Base-by-base conservation (phyloP, 2,797 vertebrate species). In the Cephalopachus bancanus region DNA sequence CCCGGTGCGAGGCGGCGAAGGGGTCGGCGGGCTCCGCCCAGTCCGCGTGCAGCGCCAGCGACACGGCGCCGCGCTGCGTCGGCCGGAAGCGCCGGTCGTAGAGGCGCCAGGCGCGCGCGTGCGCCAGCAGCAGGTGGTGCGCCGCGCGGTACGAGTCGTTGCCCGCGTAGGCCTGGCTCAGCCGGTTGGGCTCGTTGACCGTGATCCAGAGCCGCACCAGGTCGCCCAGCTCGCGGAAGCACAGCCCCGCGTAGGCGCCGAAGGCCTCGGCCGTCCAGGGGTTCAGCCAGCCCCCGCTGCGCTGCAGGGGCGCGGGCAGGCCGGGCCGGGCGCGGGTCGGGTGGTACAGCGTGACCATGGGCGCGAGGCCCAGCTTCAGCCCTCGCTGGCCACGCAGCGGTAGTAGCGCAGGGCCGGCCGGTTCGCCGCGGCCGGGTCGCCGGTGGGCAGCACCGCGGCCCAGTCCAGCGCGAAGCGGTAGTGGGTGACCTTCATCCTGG, bases 401-500 rank as follows among this genome's bases (percentile, higher is more conserved):
- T 99, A 99, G 97, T 99, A 99, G 93, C 99, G 98, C 24, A 99
- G 98, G 53, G 98, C 99, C 65, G 99, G 99, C 22, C 92, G 98
- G 98, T 99, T 99, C 26, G 99, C 97, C 16, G 94, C 87, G 1
- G 99, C 99, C 86, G 98, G 90, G 96, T 99, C 98, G 62, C 99
- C 99, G 0, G 98, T 98, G 83, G 99, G 99, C 96, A 99, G 98
- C 98, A 99, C 98, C 14, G 99, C 98, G 6, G 99, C 98, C 99
- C 99, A 99, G 98, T 99, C 99, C 62, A 99, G 99, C 64, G 99
- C 99, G 55, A 99, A 99, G 97, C 99, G 98, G 93, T 99, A 99
- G 96, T 99, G 99, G 33, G 99, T 99, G 49, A 99, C 98, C 94
- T 99, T 99, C 71, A 99, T 98, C 71, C 98, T 98, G 4, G 98